Evolutionary conservation across 2,888 invertebrate genomes (phyloP), one percentile per base, ranked within the genome.

Genomic region (Sarcophaga rosellei): DNA sequence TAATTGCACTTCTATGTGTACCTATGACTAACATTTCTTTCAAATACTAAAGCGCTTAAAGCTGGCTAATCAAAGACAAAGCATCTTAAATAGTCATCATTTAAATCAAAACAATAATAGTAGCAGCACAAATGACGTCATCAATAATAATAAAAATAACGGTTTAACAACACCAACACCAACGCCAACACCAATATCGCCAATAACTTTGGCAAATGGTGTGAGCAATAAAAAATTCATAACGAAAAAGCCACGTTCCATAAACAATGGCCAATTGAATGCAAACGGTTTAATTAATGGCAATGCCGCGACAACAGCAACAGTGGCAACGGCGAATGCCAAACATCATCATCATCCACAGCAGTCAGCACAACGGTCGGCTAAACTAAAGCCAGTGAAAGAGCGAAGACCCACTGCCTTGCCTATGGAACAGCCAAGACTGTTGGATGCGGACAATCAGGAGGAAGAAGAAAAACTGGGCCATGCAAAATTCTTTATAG

Each of bases 381-480:
- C 86, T 87, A 91, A 90, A 88, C 88, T 91, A 87, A 92, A 91
- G 81, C 91, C 92, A 74, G 90, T 91, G 88, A 91, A 91, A 89
- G 91, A 90, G 80, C 89, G 92, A 11, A 89, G 92, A 4, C 91
- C 92, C 21, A 92, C 92, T 5, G 91, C 92, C 1, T 75, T 92
- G 79, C 91, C 92, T 21, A 89, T 78, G 15, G 91, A 91, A 76
- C 90, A 90, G 78, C 91, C 91, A 35, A 83, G 82, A 75, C 77
- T 91, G 8, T 88, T 88, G 35, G 35, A 35, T 72, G 89, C 76
- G 53, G 84, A 44, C 35, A 63, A 44, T 12, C 11, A 12, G 12
- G 75, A 45, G 21, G 15, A 21, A 62, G 20, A 78, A 84, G 35
- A 35, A 8, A 35, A 35, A 35, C 35, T 10, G 35, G 35, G 35